Percentiles rank a stretch among this genome's conserved stretches.
phyloP scores from a whole-genome alignment of 2,888 invertebrate genomes.

The Dryobotodes eremita region DNA sequence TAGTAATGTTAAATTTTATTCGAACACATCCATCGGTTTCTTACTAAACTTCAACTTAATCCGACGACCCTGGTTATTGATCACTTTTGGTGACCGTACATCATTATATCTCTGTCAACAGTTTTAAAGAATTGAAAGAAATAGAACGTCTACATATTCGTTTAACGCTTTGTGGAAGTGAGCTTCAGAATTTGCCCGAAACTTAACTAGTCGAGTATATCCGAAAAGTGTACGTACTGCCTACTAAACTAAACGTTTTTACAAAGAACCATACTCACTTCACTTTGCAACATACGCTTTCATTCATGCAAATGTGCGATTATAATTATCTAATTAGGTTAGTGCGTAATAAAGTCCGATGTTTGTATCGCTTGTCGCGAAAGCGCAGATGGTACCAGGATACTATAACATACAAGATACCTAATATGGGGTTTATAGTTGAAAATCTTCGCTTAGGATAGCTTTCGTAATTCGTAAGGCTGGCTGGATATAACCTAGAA shows the following conservation, averaged over 20 bases:
- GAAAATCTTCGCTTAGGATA: slow-evolving; percentile 31
- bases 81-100: too few relatives aligned
- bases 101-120: too few relatives aligned
- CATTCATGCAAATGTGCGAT: neutral
- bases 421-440: slow-evolving; percentile 34
- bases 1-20: too few relatives aligned
- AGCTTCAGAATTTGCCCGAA: neutral
- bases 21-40: too few relatives aligned
- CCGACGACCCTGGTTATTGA: too few relatives aligned
- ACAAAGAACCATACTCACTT: neutral
- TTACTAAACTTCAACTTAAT: too few relatives aligned
- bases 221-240: neutral
- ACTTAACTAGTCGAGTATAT: neutral
- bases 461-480: slow-evolving; percentile 17
- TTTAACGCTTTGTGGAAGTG: neutral
- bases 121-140: too few relatives aligned
- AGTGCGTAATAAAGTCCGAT: slow-evolving; percentile 11
- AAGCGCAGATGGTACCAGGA: slow-evolving; percentile 20
- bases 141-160: too few relatives aligned
- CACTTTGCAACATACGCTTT: neutral
- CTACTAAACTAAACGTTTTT: neutral
- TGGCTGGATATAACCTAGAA: slow-evolving; percentile 25
- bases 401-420: slow-evolving; percentile 17
- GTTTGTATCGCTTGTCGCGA: slow-evolving; percentile 3
- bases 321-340: neutral